Conservation (phyloP, 2,888 invertebrate species). For the Cantharis nigra region DNA sequence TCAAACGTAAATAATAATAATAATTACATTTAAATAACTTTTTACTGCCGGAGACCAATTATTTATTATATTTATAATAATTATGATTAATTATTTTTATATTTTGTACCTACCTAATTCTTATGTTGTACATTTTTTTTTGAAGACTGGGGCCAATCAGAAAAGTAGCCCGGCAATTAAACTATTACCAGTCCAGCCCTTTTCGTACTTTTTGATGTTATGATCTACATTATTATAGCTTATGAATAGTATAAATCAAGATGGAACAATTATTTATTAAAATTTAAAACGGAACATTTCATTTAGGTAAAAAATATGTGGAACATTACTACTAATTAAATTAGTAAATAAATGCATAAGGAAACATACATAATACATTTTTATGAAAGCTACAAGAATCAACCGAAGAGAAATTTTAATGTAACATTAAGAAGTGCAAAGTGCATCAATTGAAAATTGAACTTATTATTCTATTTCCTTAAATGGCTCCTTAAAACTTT, state of each 20-base stretch:
- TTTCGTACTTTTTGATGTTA: no score
- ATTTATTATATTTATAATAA: no score
- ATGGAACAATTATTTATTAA: not conserved
- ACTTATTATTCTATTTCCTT: not conserved
- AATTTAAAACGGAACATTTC: not conserved
- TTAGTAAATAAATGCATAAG: not conserved
- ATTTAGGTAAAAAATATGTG: not conserved
- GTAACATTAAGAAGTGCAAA: not conserved
- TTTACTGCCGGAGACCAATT: no score
- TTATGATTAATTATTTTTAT: no score
- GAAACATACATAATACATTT: not conserved
- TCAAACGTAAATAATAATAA: no score
- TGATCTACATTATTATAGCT: no score
- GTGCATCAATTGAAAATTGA: not conserved
- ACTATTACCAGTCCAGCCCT: no score
- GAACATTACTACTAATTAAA: not conserved
- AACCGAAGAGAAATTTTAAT: not conserved
- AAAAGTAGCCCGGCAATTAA: no score
- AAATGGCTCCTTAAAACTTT: not conserved
- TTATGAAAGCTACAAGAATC: not conserved
- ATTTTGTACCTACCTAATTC: no score
- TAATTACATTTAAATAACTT: no score
- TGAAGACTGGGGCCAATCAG: no score
- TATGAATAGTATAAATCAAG: not conserved
- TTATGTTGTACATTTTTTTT: no score